Conservation (phyloP, 2,888 invertebrate species). For the Cephus sareptanus region DNA sequence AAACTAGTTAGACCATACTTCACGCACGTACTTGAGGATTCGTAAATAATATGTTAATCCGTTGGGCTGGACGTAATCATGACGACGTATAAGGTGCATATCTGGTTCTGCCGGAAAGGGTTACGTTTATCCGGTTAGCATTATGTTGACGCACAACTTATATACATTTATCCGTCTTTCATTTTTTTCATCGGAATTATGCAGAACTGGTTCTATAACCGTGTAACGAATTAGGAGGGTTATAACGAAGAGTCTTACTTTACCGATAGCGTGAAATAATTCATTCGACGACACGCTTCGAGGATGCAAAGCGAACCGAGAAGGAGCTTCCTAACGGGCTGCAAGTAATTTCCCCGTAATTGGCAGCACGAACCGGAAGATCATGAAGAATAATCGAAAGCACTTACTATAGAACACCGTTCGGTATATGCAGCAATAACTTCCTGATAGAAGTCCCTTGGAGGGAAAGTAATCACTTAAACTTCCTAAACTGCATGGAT, state of each 20-base stretch:
- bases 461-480: background rate
- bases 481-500: background rate
- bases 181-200: constrained; percentile 14
- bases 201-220: constrained; percentile 37
- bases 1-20: background rate
- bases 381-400: background rate
- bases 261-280: constrained; percentile 10
- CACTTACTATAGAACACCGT: background rate
- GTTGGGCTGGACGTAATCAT: background rate
- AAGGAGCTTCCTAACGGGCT: background rate
- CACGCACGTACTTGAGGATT: background rate
- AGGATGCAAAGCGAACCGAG: background rate
- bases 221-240: background rate
- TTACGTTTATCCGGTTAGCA: constrained; percentile 45
- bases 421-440: background rate
- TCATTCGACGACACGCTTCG: background rate
- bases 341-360: background rate
- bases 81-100: constrained; percentile 3
- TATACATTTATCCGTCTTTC: constrained; percentile 1
- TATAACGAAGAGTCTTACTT: background rate
- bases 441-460: background rate
- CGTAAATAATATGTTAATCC: background rate
- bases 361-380: background rate
- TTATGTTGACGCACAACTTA: constrained; percentile 42
- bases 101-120: constrained; percentile 43